Conservation (phyloP, 2,888 invertebrate genomes). For the Choreutis nemorana region DNA sequence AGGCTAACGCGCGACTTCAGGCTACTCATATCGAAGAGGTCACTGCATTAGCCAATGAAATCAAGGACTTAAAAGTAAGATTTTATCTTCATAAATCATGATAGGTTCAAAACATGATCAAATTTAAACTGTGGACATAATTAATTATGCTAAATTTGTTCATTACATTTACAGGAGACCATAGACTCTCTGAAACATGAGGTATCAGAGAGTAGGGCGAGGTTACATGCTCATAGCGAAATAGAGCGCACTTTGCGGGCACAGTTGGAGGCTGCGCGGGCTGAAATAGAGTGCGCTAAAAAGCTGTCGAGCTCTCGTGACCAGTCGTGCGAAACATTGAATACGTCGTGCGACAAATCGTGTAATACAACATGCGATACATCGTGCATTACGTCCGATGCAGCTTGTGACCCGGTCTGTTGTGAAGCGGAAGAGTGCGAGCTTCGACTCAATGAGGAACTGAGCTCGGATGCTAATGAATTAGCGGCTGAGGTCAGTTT, state of each 20-base stretch:
- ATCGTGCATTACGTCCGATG: constrained; percentile 39
- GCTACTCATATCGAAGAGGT: constrained; percentile 53
- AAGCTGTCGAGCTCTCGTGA: constrained; percentile 10
- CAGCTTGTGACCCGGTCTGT: constrained; percentile 52
- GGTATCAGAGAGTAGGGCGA: constrained; percentile 50
- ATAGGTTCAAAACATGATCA: not conserved
- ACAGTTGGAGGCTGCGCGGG: constrained; percentile 51
- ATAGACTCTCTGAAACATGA: constrained; percentile 56
- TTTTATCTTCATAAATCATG: not conserved
- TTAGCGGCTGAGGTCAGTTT: constrained; percentile 49
- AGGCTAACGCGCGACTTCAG: constrained; percentile 55
- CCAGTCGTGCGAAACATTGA: constrained; percentile 13
- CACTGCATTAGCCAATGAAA: constrained; percentile 43
- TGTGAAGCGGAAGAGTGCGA: constrained; percentile 45
- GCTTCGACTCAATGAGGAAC: constrained; percentile 42
- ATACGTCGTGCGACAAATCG: constrained; percentile 8
- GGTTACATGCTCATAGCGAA: constrained; percentile 53
- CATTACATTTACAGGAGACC: constrained; percentile 30
- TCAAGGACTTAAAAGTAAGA: constrained; percentile 52
- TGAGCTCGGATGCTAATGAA: constrained; percentile 54
- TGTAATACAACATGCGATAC: constrained; percentile 22
- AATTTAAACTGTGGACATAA: not conserved
- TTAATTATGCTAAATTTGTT: not conserved
- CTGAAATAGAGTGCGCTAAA: constrained; percentile 25
- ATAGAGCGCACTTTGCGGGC: constrained; percentile 54